Percentiles rank a stretch among this genome's conserved stretches.
Conservation (phyloP, 2,797 vertebrate species). For the Sylvia borin region DNA sequence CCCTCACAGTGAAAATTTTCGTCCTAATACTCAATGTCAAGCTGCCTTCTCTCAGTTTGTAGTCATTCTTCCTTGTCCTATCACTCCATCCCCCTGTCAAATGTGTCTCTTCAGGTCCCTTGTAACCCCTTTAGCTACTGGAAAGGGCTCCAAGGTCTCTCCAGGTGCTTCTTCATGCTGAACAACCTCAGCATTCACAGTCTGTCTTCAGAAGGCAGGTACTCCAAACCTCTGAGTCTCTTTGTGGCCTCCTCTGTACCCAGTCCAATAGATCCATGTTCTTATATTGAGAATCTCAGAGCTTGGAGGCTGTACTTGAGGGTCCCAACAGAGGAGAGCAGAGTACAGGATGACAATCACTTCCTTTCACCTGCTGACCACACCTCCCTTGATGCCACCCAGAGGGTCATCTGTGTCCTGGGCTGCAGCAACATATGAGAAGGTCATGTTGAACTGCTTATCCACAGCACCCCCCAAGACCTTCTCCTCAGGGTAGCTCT, state of each 20-base stretch:
- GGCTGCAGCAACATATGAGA: not conserved
- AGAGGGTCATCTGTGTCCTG: not conserved
- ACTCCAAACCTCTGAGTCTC: not conserved
- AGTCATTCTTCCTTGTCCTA: not conserved
- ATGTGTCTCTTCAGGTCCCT: not conserved
- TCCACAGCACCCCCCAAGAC: not conserved
- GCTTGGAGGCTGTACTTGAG: not conserved
- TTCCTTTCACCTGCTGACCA: not conserved
- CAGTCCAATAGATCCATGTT: not conserved
- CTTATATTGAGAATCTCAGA: not conserved
- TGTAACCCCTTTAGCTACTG: not conserved
- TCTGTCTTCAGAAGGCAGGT: not conserved
- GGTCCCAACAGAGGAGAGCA: not conserved
- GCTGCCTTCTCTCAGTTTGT: not conserved
- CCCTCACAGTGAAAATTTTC: not conserved
- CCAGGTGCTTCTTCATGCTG: not conserved
- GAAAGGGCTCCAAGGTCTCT: not conserved
- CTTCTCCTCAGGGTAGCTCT: not conserved
- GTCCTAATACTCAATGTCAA: not conserved
- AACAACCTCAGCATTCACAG: not conserved
- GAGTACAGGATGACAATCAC: not conserved
- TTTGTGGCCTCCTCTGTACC: not conserved
- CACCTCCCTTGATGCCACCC: not conserved
- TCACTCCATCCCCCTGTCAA: not conserved
- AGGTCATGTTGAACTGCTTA: not conserved